phyloP scores from a whole-genome alignment of 2,113 vertebrate genomes.

The Labrus mixtus region DNA sequence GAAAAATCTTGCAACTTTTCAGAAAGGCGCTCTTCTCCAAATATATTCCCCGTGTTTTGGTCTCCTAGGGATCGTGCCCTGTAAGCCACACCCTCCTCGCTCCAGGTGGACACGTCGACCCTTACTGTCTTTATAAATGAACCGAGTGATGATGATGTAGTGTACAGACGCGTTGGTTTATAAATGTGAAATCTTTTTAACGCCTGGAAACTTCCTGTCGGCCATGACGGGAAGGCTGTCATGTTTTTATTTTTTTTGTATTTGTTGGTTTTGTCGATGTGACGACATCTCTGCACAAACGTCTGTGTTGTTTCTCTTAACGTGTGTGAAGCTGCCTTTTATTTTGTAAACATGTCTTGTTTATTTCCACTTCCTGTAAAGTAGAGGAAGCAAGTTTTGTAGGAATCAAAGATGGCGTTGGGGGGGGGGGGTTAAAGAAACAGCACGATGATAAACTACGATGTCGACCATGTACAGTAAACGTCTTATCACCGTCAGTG shows the following conservation, averaged over 20 bases:
- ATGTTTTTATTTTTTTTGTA: background rate
- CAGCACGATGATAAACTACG: no score
- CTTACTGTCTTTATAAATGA: conserved; percentile 85
- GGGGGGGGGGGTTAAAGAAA: background rate
- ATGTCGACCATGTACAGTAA: no score
- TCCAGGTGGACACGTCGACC: no score
- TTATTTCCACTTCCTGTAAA: background rate
- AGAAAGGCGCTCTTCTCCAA: no score
- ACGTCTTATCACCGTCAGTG: conserved; percentile 2
- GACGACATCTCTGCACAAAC: conserved; percentile 19
- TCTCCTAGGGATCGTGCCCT: no score
- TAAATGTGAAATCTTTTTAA: conserved; percentile 82
- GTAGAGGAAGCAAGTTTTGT: background rate
- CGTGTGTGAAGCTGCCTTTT: conserved; percentile 27
- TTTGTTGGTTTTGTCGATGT: background rate
- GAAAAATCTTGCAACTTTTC: no score
- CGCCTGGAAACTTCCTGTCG: conserved; percentile 86
- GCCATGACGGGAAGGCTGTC: conserved; percentile 19
- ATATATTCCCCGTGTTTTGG: no score
- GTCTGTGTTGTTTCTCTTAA: background rate
- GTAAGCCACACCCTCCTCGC: no score
- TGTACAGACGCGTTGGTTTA: conserved; percentile 85
- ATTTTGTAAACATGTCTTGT: background rate
- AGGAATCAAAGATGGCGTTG: background rate
- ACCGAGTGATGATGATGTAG: conserved; percentile 88